Base-by-base conservation (phyloP, 2,797 vertebrate species). In the Micromesistius poutassou region DNA sequence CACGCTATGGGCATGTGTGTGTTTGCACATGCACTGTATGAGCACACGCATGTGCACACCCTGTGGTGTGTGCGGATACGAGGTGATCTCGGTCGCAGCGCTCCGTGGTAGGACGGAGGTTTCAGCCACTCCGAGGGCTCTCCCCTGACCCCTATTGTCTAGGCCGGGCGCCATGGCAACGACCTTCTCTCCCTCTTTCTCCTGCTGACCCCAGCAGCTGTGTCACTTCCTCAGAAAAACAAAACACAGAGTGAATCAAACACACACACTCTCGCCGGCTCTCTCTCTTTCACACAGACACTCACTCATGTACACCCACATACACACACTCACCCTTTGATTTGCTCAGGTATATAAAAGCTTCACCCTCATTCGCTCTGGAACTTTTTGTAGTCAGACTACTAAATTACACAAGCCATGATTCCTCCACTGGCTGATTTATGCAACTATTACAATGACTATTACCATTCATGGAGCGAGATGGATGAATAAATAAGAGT, bases 161-260 rank as follows among this genome's bases (percentile, higher is more conserved):
- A 1, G 76, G 83, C 80, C 77, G 70, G 82, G 77, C 25, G 12
- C 86, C 91, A 93, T 92, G 92, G 81, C 89, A 84, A 94, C 89
- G 85, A 92, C 92, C 91, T 16, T 1, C 79, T 82, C 89, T n/a
- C 85, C 84, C 85, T 84, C 83, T 86, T 87, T 91, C 90, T 90
- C 87, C 86, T 75, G 85, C 87, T 93, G 94, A 94, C 93, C 92
- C 90, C 82, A 94, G 90, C 94, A 95, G 93, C 93, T 94, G 93
- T 93, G 92, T 92, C 89, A 93, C 91, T 94, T 94, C 93, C 93
- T 93, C 78, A 76, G 82, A 83, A 87, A 85, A 90, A 92, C 89
- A 89, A 91, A 91, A 91, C 81, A 36, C 85, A 85, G 83, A 88
- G 88, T 82, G 83, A 85, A 88, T 85, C 85, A 28, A 83, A 74